A percentile compares a stretch with the other conserved stretches of the same genome.
These are phyloP conservation scores for Selenia dentaria DNA, from an alignment of 2,888 invertebrate species.

Conservation along the genomic window DNA sequence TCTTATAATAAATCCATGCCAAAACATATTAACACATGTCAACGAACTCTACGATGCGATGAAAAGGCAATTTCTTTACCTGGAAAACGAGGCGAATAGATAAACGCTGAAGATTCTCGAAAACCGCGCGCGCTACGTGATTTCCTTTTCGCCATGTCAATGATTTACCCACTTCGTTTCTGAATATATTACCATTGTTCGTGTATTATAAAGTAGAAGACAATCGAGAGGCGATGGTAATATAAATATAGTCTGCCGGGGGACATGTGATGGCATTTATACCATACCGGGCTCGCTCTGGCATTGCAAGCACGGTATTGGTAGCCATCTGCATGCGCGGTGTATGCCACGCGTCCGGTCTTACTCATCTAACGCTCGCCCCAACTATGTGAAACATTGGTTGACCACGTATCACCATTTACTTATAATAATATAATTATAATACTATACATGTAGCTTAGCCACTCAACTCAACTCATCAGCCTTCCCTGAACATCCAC, in stretches of 20 bases:
- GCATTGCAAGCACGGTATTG: slow-evolving; percentile 72
- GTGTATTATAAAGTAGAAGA: slow-evolving; percentile 65
- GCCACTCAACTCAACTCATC: no score
- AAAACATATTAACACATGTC: slow-evolving; percentile 33
- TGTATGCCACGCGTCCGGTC: slow-evolving; percentile 73
- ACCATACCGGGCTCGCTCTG: slow-evolving; percentile 72
- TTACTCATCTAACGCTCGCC: slow-evolving; percentile 72
- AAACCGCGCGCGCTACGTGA: slow-evolving; percentile 64
- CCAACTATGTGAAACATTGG: slow-evolving; percentile 58
- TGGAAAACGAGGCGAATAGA: slow-evolving; percentile 49
- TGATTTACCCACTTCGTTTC: slow-evolving; percentile 54
- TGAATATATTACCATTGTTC: slow-evolving; percentile 71
- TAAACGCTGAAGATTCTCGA: slow-evolving; percentile 57
- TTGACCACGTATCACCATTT: slow-evolving; percentile 46
- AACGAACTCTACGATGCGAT: slow-evolving; percentile 40
- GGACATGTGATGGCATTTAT: slow-evolving; percentile 77
- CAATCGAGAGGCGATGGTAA: slow-evolving; percentile 71
- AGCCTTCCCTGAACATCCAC: not conserved
- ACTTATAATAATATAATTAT: slow-evolving; percentile 20
- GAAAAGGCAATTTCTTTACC: slow-evolving; percentile 38
- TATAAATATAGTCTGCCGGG: slow-evolving; percentile 64
- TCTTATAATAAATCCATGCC: slow-evolving; percentile 15
- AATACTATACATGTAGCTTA: no score
- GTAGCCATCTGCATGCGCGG: slow-evolving; percentile 73
- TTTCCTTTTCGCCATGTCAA: slow-evolving; percentile 66